A percentile compares a stretch with the other conserved stretches of the same genome.
Evolutionary conservation across 2,797 vertebrate species (phyloP).

Genomic region (Brotula barbata): DNA sequence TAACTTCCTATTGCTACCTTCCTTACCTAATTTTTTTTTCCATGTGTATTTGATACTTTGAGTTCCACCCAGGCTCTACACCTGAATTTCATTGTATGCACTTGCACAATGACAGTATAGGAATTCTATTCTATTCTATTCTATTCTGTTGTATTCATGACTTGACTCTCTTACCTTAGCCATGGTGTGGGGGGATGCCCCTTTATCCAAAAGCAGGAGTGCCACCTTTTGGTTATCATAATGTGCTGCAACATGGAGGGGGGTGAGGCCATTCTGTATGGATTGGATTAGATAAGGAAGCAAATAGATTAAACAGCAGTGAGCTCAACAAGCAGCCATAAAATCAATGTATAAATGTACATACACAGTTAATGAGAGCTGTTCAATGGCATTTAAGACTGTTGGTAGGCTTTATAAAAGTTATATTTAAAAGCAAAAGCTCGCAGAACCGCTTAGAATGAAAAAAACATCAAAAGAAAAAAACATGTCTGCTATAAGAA

Average conservation of each 20-base stretch:
- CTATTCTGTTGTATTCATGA: background rate
- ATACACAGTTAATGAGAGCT: slow-evolving; percentile 19
- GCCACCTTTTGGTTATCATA: slow-evolving; percentile 99
- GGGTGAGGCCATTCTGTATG: slow-evolving; percentile 95
- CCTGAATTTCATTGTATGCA: too few species aligned
- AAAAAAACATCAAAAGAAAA: slow-evolving; percentile 36
- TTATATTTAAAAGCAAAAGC: slow-evolving; percentile 54
- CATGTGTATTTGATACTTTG: too few species aligned
- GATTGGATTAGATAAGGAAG: slow-evolving; percentile 71
- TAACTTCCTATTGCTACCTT: too few species aligned
- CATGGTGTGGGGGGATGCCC: slow-evolving; percentile 88
- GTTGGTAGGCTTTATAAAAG: slow-evolving; percentile 23
- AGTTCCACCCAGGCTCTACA: too few species aligned
- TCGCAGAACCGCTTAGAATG: slow-evolving; percentile 54
- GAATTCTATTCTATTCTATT: too few species aligned
- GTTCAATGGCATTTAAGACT: slow-evolving; percentile 44
- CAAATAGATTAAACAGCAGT: slow-evolving; percentile 60
- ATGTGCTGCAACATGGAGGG: slow-evolving; percentile 96
- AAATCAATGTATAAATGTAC: slow-evolving; percentile 15
- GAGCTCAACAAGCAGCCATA: slow-evolving; percentile 57
- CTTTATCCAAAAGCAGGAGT: slow-evolving; percentile 94
- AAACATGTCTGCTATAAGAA: slow-evolving; percentile 18
- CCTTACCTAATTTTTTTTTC: too few species aligned
- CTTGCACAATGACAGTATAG: too few species aligned
- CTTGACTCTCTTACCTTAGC: slow-evolving; percentile 91